Conservation (phyloP, 2,113 vertebrate species). For the Mola mola region DNA sequence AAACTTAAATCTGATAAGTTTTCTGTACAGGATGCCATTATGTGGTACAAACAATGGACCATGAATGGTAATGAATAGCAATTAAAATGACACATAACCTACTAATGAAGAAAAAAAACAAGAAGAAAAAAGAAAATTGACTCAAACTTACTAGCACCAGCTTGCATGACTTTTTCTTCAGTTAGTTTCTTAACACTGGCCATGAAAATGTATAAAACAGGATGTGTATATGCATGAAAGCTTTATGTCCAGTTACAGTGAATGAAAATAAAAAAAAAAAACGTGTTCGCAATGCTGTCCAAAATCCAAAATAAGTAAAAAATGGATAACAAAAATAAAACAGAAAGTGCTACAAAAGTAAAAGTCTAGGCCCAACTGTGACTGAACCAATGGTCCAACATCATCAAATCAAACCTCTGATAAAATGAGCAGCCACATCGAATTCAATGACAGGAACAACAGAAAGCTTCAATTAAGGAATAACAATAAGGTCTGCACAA, state of each 20-base stretch:
- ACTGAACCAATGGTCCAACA: conserved; percentile 26
- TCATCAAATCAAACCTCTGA: conserved; percentile 45
- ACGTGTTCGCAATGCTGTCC: conserved; percentile 45
- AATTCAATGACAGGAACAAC: conserved; percentile 42
- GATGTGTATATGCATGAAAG: background rate
- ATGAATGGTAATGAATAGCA: background rate
- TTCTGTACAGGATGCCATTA: background rate
- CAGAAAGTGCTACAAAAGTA: conserved; percentile 70
- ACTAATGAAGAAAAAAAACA: too few species aligned
- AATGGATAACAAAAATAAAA: conserved; percentile 18
- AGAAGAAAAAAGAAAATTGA: background rate
- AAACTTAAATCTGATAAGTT: background rate
- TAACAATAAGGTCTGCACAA: conserved; percentile 16
- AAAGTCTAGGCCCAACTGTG: conserved; percentile 54
- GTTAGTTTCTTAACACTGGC: conserved; percentile 19
- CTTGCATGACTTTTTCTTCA: background rate
- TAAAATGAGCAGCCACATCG: conserved; percentile 43
- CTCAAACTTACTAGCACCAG: conserved; percentile 14
- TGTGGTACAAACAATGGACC: conserved; percentile 13
- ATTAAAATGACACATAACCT: conserved; percentile 19
- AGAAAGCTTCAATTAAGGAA: conserved; percentile 26
- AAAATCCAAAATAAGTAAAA: conserved; percentile 41
- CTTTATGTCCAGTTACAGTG: conserved; percentile 42
- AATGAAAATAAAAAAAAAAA: conserved; percentile 44
- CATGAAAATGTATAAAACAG: conserved; percentile 10